phyloP scores from a whole-genome alignment of 2,888 invertebrate species.

The Anaspis maculata region DNA sequence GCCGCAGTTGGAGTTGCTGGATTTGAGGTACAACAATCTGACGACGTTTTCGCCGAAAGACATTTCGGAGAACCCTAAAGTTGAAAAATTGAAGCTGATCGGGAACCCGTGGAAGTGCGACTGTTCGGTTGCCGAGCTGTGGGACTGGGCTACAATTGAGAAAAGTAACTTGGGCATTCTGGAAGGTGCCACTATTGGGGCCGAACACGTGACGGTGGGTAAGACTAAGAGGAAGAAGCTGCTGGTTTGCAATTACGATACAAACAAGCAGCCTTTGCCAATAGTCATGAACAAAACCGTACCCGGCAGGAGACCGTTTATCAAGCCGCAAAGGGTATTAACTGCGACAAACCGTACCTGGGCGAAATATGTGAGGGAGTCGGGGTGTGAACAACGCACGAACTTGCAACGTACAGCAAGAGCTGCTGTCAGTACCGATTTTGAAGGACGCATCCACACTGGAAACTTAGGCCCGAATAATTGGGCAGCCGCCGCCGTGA shows the following conservation, averaged over 20 bases:
- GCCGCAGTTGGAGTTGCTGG: slow-evolving; percentile 50
- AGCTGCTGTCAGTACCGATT: slow-evolving; percentile 17
- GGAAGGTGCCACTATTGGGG: slow-evolving; percentile 56
- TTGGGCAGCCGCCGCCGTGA: slow-evolving; percentile 39
- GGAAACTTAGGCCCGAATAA: slow-evolving; percentile 26
- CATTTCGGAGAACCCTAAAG: slow-evolving; percentile 49
- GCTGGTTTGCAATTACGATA: slow-evolving; percentile 56
- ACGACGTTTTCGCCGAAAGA: slow-evolving; percentile 50
- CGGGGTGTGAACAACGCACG: slow-evolving; percentile 46
- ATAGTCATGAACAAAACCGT: slow-evolving; percentile 45
- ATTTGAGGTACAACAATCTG: slow-evolving; percentile 56
- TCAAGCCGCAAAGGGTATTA: slow-evolving; percentile 50
- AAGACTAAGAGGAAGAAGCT: slow-evolving; percentile 55
- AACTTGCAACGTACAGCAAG: slow-evolving; percentile 22
- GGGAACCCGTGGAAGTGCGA: slow-evolving; percentile 64
- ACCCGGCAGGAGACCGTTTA: slow-evolving; percentile 49
- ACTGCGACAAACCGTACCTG: slow-evolving; percentile 57
- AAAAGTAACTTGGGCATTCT: slow-evolving; percentile 57
- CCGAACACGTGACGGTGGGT: slow-evolving; percentile 54
- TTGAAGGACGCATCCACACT: neutral
- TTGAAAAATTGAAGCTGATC: slow-evolving; percentile 54
- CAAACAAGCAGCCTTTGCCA: slow-evolving; percentile 47
- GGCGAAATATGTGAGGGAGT: slow-evolving; percentile 64
- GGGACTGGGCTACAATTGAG: slow-evolving; percentile 63
- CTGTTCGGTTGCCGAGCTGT: slow-evolving; percentile 60